Evolutionary conservation across 2,888 invertebrate species (phyloP), one percentile per base, ranked within the genome.

Genomic region (Leptogaster cylindrica): DNA sequence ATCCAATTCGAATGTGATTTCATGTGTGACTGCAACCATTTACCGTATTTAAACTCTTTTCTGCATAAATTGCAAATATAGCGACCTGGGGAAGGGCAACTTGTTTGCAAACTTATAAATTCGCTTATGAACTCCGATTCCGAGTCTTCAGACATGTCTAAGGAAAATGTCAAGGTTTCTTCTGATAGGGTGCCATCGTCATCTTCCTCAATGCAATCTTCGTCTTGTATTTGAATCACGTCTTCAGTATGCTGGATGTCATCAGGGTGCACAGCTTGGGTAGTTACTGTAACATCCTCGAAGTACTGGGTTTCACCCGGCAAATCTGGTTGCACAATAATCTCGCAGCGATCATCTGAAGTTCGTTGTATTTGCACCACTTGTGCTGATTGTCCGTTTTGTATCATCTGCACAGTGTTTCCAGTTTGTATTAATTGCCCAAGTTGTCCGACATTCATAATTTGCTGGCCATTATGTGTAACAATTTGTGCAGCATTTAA

Each of bases 1-100:
- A 87, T 87, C 87, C 87, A 87, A 77, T 87, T 87, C 10, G 84
- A 81, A 71, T 87, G 87, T 0, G 84, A 85, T 16, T 85, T 77
- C 87, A 87, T 87, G 72, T 87, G 87, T 70, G 84, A 83, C 72
- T 86, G 86, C 7, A 87, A 78, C 81, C 87, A 87, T 52, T 85
- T 82, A 4, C 85, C 84, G 70, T 86, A 85, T 70, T 86, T 86
- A 74, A 87, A 87, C 76, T 87, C 87, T 71, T 86, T 85, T 58
- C 84, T 85, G 76, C 87, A 87, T 4, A 87, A 80, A 75, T 86
- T 87, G 75, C 87, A 87, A 1, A 86, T 83, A 71, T 86, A 86
- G 1, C 86, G 78, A 0, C 86, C 86, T 0, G 87, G 84, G 0
- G 84, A 82, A 20, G 85, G 82, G 0, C 84, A 82, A 0, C 86